Base-by-base conservation (phyloP, 2,888 invertebrate genomes). In the Ametastegia equiseti region DNA sequence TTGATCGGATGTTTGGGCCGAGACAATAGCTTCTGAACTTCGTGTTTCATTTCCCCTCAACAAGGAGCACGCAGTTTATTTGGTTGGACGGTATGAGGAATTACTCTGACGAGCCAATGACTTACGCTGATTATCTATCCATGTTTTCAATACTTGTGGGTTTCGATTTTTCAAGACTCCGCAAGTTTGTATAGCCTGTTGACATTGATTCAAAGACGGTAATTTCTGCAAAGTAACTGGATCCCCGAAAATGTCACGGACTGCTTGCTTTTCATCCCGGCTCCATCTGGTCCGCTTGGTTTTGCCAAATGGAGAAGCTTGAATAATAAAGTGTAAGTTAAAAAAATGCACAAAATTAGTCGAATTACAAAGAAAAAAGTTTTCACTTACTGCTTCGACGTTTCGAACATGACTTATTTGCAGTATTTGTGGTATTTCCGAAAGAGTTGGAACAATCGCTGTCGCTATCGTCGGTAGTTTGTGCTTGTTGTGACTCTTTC, bases 241-340 rank as follows among this genome's bases (percentile, higher is more conserved):
- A 42, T 69, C 45, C 2, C 69, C 69, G 13, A 69, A 69, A 42
- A 69, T 69, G n/a, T 2, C 27, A 13, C 11, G 27, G 42, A 45
- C 69, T 27, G 4, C 27, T 0, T 39, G 7, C 9, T 69, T 69
- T 5, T 69, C 69, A 11, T 45, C 13, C 3, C 19, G 13, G 42
- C 23, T 42, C 45, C 69, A 69, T 69, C 69, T 69, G 3, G 15
- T 45, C 11, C 69, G 69, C 27, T 15, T 42, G 6, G 69, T 69
- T 27, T 69, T 69, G 1, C 69, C 69, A 69, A 42, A 69, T 5
- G 69, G 69, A 19, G 69, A 69, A 69, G 69, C 69, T 69, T 4
- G 15, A 69, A 69, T 9, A 27, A 42, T 13, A 15, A 69, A 69
- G 42, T 42, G n/a, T 6, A 36, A 23, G 6, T 69, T 42, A 13